phyloP scores from a whole-genome alignment of 2,888 invertebrate genomes.

The Papilio elwesi region DNA sequence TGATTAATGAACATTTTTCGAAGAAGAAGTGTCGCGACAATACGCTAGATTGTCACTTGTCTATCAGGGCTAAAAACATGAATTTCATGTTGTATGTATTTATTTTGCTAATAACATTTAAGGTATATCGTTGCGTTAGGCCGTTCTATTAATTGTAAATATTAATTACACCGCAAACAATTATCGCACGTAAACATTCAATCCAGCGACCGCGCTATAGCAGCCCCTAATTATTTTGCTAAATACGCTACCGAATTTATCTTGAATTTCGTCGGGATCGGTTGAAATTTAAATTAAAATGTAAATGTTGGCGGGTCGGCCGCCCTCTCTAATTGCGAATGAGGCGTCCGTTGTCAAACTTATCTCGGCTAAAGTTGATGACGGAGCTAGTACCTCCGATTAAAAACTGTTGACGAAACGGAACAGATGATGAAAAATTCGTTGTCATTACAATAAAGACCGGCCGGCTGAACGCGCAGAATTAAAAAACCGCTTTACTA shows the following conservation, averaged over 20 bases:
- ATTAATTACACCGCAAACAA: slow-evolving; percentile 77
- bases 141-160: slow-evolving; percentile 35
- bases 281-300: slow-evolving; percentile 82
- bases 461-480: too few species aligned
- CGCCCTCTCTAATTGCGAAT: slow-evolving; percentile 76
- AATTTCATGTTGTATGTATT: neutral
- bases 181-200: slow-evolving; percentile 66
- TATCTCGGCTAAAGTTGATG: slow-evolving; percentile 47
- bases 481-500: too few species aligned
- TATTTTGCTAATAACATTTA: neutral
- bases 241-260: slow-evolving; percentile 79
- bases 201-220: slow-evolving; percentile 69
- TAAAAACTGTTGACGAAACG: slow-evolving; percentile 43
- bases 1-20: too few species aligned
- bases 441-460: neutral
- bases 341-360: slow-evolving; percentile 70
- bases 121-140: slow-evolving; percentile 16
- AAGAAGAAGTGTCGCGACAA: too few species aligned
- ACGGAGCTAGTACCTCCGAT: slow-evolving; percentile 51
- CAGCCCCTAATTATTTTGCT: slow-evolving; percentile 76
- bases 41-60: too few species aligned
- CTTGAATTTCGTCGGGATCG: slow-evolving; percentile 80
- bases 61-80: too few species aligned
- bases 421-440: slow-evolving; percentile 8
- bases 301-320: slow-evolving; percentile 77